A percentile compares a stretch with the other conserved stretches of the same genome.
These are phyloP conservation scores for Meloe dianella DNA, from an alignment of 2,888 invertebrate genomes.

Conservation along the genomic window DNA sequence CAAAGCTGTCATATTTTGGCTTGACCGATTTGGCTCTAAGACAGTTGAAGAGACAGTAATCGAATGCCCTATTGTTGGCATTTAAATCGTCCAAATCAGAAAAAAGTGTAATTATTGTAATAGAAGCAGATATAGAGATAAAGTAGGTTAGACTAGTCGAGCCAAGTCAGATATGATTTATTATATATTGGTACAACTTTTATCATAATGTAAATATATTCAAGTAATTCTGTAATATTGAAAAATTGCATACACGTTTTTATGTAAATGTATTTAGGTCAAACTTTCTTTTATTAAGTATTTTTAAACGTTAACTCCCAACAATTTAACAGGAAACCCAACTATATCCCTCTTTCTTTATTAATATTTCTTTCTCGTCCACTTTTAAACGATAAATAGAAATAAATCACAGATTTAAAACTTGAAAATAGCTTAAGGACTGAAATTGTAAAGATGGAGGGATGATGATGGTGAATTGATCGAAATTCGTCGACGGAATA, in stretches of 20 bases:
- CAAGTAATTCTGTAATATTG: neutral
- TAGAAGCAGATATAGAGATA: too few relatives aligned
- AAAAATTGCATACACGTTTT: constrained; percentile 1
- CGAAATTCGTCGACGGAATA: constrained; percentile 10
- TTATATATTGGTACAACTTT: too few relatives aligned
- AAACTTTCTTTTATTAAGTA: neutral
- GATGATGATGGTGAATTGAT: neutral
- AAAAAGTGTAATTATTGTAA: too few relatives aligned
- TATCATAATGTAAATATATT: constrained; percentile 17
- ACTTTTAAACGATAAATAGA: constrained; percentile 1
- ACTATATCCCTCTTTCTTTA: neutral
- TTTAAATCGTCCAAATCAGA: too few relatives aligned
- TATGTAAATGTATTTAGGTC: neutral
- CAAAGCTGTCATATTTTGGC: too few relatives aligned
- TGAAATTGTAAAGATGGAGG: neutral
- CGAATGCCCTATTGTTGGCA: too few relatives aligned
- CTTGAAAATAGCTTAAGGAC: neutral
- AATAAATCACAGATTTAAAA: constrained; percentile 7
- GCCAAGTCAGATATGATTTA: too few relatives aligned
- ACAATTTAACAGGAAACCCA: neutral
- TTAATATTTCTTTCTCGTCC: neutral
- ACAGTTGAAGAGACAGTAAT: too few relatives aligned
- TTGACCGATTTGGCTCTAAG: too few relatives aligned
- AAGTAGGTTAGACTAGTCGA: too few relatives aligned
- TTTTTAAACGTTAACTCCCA: constrained; percentile 7